Conservation (phyloP, 2,888 invertebrate species). For the Syritta pipiens region DNA sequence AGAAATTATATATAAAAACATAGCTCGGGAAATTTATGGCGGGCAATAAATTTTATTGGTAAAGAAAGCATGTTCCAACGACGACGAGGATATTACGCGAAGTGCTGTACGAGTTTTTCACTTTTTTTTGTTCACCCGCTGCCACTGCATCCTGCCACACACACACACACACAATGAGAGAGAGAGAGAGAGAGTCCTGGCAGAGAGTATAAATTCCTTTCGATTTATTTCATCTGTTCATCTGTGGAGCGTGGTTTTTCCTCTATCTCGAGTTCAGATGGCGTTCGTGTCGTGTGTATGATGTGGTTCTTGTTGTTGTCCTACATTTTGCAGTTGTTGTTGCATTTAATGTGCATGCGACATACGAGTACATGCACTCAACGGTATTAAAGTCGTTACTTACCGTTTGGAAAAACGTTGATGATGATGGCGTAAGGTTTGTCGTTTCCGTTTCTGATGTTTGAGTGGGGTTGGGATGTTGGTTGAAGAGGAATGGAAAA, state of each 20-base stretch:
- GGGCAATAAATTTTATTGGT: slow-evolving; percentile 66
- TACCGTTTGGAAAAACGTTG: slow-evolving; percentile 28
- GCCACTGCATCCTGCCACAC: slow-evolving; percentile 37
- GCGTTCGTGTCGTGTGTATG: slow-evolving; percentile 44
- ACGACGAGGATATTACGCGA: slow-evolving; percentile 63
- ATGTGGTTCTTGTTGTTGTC: slow-evolving; percentile 30
- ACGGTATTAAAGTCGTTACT: slow-evolving; percentile 39
- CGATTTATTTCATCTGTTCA: slow-evolving; percentile 63
- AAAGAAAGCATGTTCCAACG: slow-evolving; percentile 67
- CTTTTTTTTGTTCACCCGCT: slow-evolving; percentile 22
- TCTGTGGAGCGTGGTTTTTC: slow-evolving; percentile 19
- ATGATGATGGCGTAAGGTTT: slow-evolving; percentile 11
- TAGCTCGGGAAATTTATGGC: slow-evolving; percentile 56
- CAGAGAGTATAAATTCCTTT: slow-evolving; percentile 57
- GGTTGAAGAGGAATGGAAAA: slow-evolving; percentile 4
- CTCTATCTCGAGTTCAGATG: slow-evolving; percentile 30
- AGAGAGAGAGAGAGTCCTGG: neutral
- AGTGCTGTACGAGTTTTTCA: slow-evolving; percentile 42
- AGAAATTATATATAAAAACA: no score
- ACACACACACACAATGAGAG: no score
- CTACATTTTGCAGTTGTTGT: slow-evolving; percentile 12
- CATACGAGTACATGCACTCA: slow-evolving; percentile 12
- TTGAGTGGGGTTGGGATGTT: neutral
- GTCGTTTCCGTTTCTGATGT: neutral
- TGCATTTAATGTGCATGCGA: slow-evolving; percentile 32